Base-by-base conservation (phyloP, 2,797 vertebrate species). In the Liasis olivaceus region DNA sequence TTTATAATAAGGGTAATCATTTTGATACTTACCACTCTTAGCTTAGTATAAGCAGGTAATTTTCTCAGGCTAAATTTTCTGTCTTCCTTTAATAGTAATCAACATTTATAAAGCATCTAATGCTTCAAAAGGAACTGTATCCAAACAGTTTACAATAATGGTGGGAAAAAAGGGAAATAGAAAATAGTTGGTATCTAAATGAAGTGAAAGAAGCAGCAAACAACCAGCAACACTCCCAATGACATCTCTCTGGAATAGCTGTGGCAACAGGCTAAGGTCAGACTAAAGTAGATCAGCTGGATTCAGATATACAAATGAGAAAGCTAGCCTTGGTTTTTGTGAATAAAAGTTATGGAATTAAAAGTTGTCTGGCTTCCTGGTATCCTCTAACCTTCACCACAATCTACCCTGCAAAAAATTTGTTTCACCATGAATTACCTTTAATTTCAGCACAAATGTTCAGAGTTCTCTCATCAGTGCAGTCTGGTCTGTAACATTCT, bases 361-460 rank as follows among this genome's bases (percentile, higher is more conserved):
- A 92, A n/a, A n/a, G 20, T 85, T 13, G 54, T 91, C 42, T 51
- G n/a, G 36, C 51, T 72, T 91, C 20, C 51, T 6, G 11, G 31
- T 31, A 66, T 91, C 17, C 15, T 51, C 42, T 31, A 58, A 66
- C 24, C 9, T 58, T 31, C 51, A 91, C 26, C 85, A 60, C 15
- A 28, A 47, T 6, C 59, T n/a, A 31, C 24, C n/a, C 15, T 59
- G 11, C 8, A 36, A n/a, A 5, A 92, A 62, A 66, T 0, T 66
- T 26, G 2, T 20, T 89, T 92, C 58, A 81, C 6, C 2, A 13
- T 31, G 58, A 69, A 89, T 96, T 97, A 98, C 98, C 97, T 97
- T 91, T 96, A 72, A 93, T 92, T 96, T 97, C 96, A 93, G 69
- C 8, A 91, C 93, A 96, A 91, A 0, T 42, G 90, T 94, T 95